Conservation (phyloP, 1,140 invertebrate species). For the Ladona fulva region DNA sequence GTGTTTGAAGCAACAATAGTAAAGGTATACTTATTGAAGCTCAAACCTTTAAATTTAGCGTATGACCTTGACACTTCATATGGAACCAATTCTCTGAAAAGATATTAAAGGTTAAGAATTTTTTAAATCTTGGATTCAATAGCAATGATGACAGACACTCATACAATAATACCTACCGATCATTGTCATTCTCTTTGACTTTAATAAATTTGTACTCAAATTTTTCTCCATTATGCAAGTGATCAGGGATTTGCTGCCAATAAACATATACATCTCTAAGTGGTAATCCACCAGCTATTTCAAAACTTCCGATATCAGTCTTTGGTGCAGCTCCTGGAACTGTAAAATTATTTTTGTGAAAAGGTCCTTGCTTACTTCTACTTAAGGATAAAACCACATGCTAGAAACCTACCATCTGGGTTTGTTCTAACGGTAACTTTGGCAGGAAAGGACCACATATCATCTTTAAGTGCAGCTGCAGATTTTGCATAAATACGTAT, state of each 20-base stretch:
- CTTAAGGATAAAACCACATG: too few species aligned
- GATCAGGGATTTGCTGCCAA: constrained; percentile 54
- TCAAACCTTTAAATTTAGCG: constrained; percentile 42
- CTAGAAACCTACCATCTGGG: constrained; percentile 39
- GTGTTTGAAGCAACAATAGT: constrained; percentile 44
- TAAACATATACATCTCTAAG: constrained; percentile 51
- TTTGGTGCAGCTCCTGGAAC: constrained; percentile 49
- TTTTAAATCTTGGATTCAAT: background rate
- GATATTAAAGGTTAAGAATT: constrained; percentile 21
- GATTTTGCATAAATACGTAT: constrained; percentile 52
- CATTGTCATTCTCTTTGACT: constrained; percentile 34
- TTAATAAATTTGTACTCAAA: constrained; percentile 35
- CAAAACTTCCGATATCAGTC: constrained; percentile 54
- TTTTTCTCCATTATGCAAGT: constrained; percentile 48
- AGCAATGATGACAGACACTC: background rate
- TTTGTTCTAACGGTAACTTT: constrained; percentile 46
- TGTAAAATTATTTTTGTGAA: constrained; percentile 22
- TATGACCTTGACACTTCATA: constrained; percentile 40
- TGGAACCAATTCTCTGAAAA: constrained; percentile 30
- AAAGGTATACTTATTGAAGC: constrained; percentile 40
- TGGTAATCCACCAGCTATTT: constrained; percentile 38
- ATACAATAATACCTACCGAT: background rate
- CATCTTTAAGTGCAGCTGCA: constrained; percentile 38
- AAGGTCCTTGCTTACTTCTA: too few species aligned
- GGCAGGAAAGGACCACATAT: constrained; percentile 54